Evolutionary conservation across 2,888 invertebrate species (phyloP).

Genomic region (Thereva unica): DNA sequence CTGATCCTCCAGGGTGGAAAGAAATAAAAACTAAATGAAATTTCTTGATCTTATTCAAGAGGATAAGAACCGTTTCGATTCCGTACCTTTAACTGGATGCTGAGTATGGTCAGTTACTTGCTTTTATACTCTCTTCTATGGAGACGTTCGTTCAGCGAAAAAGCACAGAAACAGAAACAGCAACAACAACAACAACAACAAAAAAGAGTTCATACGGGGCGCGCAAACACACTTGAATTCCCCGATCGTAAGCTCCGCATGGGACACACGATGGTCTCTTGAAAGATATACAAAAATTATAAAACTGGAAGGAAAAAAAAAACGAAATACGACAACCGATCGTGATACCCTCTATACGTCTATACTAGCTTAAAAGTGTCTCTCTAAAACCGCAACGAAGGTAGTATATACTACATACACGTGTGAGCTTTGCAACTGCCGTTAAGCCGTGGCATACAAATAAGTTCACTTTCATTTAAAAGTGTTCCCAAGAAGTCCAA

Average conservation of each 20-base stretch:
- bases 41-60: slow-evolving; percentile 40
- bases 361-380: slow-evolving; percentile 8
- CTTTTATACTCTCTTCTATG: slow-evolving; percentile 55
- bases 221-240: background rate
- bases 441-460: slow-evolving; percentile 30
- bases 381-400: background rate
- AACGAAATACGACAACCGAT: background rate
- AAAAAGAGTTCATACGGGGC: no score
- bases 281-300: slow-evolving; percentile 23
- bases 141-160: background rate
- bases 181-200: no score
- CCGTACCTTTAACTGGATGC: slow-evolving; percentile 60
- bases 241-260: slow-evolving; percentile 9
- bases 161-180: no score
- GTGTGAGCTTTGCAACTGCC: no score
- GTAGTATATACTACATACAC: no score
- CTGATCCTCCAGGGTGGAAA: slow-evolving; percentile 18
- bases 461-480: slow-evolving; percentile 42
- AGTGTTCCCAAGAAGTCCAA: slow-evolving; percentile 26
- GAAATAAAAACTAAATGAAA: background rate
- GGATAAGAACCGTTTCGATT: slow-evolving; percentile 59
- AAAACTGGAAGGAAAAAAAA: slow-evolving; percentile 10
- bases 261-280: slow-evolving; percentile 29
- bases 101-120: slow-evolving; percentile 58
- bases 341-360: slow-evolving; percentile 16